Conservation (phyloP, 2,888 invertebrate genomes). For the Habrosyne pyritoides region DNA sequence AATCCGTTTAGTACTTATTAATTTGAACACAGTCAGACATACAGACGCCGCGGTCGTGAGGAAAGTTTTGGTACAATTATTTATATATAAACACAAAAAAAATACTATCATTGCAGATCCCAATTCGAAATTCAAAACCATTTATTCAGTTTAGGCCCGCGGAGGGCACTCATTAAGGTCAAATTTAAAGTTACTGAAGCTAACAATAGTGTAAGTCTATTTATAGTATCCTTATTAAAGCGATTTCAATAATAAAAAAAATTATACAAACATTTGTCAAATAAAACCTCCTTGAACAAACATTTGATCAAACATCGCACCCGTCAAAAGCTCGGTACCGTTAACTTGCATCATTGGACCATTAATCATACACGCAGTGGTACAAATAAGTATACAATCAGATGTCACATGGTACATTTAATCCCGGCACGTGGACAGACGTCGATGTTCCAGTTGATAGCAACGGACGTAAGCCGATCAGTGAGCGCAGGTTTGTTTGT, state of each 20-base stretch:
- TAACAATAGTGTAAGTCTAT: too few relatives aligned
- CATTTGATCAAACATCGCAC: constrained; percentile 7
- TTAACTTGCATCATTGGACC: constrained; percentile 49
- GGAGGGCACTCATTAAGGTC: too few relatives aligned
- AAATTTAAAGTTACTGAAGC: too few relatives aligned
- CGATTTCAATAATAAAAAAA: background rate
- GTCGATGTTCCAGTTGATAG: constrained; percentile 48
- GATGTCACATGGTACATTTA: constrained; percentile 57
- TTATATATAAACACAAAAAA: too few relatives aligned
- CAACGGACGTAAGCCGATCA: constrained; percentile 69
- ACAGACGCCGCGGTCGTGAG: too few relatives aligned
- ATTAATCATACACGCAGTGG: constrained; percentile 59
- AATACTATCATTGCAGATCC: too few relatives aligned
- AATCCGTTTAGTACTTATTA: too few relatives aligned
- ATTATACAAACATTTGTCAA: background rate
- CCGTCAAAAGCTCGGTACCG: constrained; percentile 34
- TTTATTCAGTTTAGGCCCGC: too few relatives aligned
- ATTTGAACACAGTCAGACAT: too few relatives aligned
- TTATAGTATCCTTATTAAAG: too few relatives aligned
- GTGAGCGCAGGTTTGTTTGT: constrained; percentile 52
- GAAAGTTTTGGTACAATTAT: too few relatives aligned
- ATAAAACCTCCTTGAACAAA: background rate
- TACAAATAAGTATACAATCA: constrained; percentile 63
- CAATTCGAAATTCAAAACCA: too few relatives aligned
- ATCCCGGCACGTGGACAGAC: constrained; percentile 68